phyloP scores from a whole-genome alignment of 2,797 vertebrate genomes.

The Muraenolepis orangiensis region DNA sequence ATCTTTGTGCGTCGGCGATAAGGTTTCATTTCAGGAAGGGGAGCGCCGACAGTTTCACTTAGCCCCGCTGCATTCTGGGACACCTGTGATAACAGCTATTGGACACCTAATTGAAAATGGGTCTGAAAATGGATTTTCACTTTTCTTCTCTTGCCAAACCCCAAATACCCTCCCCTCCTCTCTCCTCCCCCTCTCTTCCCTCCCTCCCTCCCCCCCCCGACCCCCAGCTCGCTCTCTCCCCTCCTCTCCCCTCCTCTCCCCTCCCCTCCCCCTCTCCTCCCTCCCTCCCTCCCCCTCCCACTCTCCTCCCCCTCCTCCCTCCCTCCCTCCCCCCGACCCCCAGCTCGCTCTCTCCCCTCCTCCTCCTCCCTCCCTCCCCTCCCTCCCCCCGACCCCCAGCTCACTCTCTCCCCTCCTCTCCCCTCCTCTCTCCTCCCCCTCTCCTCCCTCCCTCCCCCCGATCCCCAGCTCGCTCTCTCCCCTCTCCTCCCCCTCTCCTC shows the following conservation, averaged over 20 bases:
- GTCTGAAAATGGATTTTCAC: slow-evolving; percentile 99
- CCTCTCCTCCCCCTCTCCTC: not conserved
- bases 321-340: slow-evolving; percentile 14
- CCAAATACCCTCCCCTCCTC: slow-evolving; percentile 1
- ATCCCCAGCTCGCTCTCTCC: too few species aligned
- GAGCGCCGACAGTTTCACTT: slow-evolving; percentile 99
- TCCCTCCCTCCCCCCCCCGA: not conserved
- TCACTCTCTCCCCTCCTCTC: slow-evolving; percentile 16
- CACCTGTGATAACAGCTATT: slow-evolving; percentile 99
- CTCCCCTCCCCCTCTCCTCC: slow-evolving; percentile 22
- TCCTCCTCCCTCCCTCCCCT: not conserved
- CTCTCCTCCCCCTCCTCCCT: slow-evolving; percentile 10
- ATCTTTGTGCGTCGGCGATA: slow-evolving; percentile 98
- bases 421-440: slow-evolving; percentile 10
- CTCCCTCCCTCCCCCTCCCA: slow-evolving; percentile 24
- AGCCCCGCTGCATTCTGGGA: slow-evolving; percentile 93
- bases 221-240: slow-evolving; percentile 26
- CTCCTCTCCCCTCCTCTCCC: slow-evolving; percentile 22
- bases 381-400: slow-evolving; percentile 26
- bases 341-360: not conserved
- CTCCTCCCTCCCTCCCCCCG: too few species aligned
- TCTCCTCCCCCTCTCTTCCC: not conserved
- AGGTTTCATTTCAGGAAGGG: slow-evolving; percentile 99
- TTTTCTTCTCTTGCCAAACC: slow-evolving; percentile 75
- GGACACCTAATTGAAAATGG: slow-evolving; percentile 99